Evolutionary conservation across 2,797 vertebrate species (phyloP).

Genomic region (Bufotes viridis): DNA sequence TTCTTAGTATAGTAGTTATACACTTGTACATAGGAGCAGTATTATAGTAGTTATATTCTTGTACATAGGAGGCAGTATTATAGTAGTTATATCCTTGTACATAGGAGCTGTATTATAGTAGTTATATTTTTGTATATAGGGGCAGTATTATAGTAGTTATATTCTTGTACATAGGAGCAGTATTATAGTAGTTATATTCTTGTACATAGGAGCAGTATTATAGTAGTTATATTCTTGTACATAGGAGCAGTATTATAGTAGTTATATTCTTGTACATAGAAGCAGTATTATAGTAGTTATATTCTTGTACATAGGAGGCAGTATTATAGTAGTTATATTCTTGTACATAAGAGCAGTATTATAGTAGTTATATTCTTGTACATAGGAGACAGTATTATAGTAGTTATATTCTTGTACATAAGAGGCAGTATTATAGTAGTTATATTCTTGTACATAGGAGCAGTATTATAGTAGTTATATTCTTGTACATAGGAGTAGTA

Average conservation of each 20-base stretch:
- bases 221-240: slow-evolving; percentile 11
- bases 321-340: slow-evolving; percentile 1
- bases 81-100: slow-evolving; percentile 9
- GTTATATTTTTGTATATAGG: not conserved
- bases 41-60: slow-evolving; percentile 19
- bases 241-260: slow-evolving; percentile 10
- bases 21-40: not conserved
- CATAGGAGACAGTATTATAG: slow-evolving; percentile 16
- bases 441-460: slow-evolving; percentile 6
- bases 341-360: not conserved
- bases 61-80: not conserved
- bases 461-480: slow-evolving; percentile 17
- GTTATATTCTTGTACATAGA: slow-evolving; percentile 3
- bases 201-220: not conserved
- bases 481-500: not conserved
- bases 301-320: not conserved
- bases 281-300: not conserved
- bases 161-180: not conserved
- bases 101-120: slow-evolving; percentile 11
- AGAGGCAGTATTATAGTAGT: not conserved
- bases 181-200: slow-evolving; percentile 8
- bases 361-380: slow-evolving; percentile 9
- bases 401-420: not conserved
- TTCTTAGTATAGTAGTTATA: slow-evolving; percentile 21
- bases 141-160: slow-evolving; percentile 6